A percentile compares a stretch with the other conserved stretches of the same genome.
phyloP scores from a whole-genome alignment of 2,888 invertebrate genomes.

The Thysanoteuthis rhombus region DNA sequence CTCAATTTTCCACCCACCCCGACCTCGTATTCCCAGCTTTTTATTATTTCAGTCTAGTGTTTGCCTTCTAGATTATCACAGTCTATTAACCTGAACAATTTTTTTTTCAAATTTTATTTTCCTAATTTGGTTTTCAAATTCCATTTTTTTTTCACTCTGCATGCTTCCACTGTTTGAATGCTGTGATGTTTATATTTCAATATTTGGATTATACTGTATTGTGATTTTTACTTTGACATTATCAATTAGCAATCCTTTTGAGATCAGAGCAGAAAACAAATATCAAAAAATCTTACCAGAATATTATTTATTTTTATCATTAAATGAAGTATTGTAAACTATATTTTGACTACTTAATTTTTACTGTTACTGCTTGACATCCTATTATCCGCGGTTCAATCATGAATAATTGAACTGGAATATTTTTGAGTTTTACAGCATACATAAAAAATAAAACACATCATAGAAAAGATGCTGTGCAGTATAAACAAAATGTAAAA shows the following conservation, averaged over 20 bases:
- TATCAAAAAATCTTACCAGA: too few relatives aligned
- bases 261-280: too few relatives aligned
- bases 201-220: slow-evolving; percentile 23
- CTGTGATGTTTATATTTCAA: slow-evolving; percentile 25
- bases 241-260: background rate
- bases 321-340: too few relatives aligned
- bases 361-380: too few relatives aligned
- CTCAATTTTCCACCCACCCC: background rate
- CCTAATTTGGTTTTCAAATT: background rate
- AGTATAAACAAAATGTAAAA: too few relatives aligned
- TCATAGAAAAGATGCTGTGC: too few relatives aligned
- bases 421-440: too few relatives aligned
- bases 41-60: background rate
- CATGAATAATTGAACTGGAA: too few relatives aligned
- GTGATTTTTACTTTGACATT: background rate
- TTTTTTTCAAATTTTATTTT: background rate
- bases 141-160: slow-evolving; percentile 14
- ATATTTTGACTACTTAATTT: too few relatives aligned
- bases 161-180: slow-evolving; percentile 21
- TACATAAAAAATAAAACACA: too few relatives aligned
- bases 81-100: background rate
- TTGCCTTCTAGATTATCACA: background rate
- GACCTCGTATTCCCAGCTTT: background rate
- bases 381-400: too few relatives aligned
- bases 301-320: too few relatives aligned